Percentiles rank a stretch among this genome's conserved stretches.
phyloP scores from a whole-genome alignment of 2,113 vertebrate species.

The Pithys albifrons region DNA sequence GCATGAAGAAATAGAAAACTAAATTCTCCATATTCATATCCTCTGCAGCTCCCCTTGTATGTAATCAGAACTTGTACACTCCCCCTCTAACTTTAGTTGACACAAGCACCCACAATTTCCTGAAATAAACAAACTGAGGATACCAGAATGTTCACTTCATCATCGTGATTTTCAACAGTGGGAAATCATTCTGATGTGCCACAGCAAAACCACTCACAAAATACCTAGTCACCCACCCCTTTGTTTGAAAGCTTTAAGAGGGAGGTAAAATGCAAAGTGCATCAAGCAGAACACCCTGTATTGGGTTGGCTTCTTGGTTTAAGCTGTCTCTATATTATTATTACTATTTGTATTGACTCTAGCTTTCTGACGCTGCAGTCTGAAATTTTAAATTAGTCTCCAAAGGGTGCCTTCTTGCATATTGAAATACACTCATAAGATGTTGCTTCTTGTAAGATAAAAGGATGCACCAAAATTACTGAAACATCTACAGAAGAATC shows the following conservation, averaged over 20 bases:
- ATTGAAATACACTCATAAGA: not conserved
- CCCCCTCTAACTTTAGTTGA: not conserved
- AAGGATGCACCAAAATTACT: not conserved
- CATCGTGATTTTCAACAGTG: not conserved
- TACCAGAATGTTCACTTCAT: not conserved
- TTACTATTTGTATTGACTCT: not conserved
- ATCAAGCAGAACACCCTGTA: not conserved
- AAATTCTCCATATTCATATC: not conserved
- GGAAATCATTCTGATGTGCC: not conserved
- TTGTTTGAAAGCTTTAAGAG: not conserved
- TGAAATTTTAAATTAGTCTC: not conserved
- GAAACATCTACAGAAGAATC: not conserved
- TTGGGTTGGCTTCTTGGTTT: not conserved
- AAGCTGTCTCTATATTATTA: not conserved
- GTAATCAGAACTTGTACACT: not conserved
- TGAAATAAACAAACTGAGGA: not conserved
- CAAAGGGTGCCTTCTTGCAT: not conserved
- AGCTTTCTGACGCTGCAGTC: not conserved
- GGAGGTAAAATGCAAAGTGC: not conserved
- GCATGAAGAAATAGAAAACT: not conserved
- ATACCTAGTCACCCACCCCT: not conserved
- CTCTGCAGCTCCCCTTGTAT: not conserved
- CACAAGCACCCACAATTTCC: not conserved
- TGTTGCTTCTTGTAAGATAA: not conserved
- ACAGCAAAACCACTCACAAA: not conserved